Base-by-base conservation (phyloP, 2,113 vertebrate species). In the Toxotes chatareus region DNA sequence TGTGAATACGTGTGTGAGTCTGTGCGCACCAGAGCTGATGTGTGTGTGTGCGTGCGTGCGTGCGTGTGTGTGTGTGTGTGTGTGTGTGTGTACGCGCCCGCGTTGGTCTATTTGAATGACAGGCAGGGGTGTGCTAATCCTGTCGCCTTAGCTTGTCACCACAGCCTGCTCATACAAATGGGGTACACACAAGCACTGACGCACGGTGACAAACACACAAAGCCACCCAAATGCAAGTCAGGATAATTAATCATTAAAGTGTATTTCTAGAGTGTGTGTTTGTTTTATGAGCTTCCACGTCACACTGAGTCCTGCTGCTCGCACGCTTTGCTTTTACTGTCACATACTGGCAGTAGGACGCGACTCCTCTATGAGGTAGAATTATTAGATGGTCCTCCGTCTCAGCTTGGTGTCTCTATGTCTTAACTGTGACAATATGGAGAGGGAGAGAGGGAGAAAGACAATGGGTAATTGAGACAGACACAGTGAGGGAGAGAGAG, bases 391-490 rank as follows among this genome's bases (percentile, higher is more conserved):
- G 72, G 70, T 73, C 79, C 56, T 83, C 76, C 17, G 74, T 82
- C 87, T 81, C 86, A 66, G 79, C 85, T 75, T 76, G 63, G 66
- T 65, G 77, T 80, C 61, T 79, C 62, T 59, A n/a, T 46, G 59
- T 66, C 79, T 83, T 75, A 68, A 78, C 78, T 82, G 79, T 88
- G 80, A 85, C 89, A 86, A 83, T 80, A 78, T 73, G 86, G 82
- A 82, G 84, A 84, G 57, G 23, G 59, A 65, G 78, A 76, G 63
- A 11, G 17, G 57, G 86, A 75, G 80, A 16, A 75, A 73, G 85
- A 60, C 73, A 69, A 71, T 65, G 70, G 63, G 76, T 89, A 90
- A 89, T 89, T 83, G 89, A 91, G 86, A 90, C 69, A 84, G 92
- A 84, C 79, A 87, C 75, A 84, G 65, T 21, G 38, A 73, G 79